Evolutionary conservation across 1,140 invertebrate species (phyloP).

Genomic region (Papilio xuthus): DNA sequence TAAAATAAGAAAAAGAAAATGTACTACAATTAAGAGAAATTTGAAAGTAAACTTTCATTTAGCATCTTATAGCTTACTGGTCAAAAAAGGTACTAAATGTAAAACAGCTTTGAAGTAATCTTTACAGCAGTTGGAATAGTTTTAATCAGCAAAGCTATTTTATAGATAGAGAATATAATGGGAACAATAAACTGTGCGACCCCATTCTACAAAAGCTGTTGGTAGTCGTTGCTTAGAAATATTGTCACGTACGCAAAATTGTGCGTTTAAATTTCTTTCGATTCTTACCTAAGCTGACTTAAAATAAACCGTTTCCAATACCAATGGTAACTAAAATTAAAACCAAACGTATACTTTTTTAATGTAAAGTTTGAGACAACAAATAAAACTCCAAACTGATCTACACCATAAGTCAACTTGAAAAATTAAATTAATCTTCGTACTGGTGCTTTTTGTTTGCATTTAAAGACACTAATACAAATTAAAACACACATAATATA

Average conservation of each 20-base stretch:
- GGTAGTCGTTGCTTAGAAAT: conserved; percentile 21
- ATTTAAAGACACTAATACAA: too few species aligned
- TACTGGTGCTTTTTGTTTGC: too few species aligned
- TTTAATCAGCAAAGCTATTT: conserved; percentile 21
- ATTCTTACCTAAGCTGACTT: neutral
- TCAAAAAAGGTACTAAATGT: neutral
- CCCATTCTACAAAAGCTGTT: conserved; percentile 4
- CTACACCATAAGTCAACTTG: too few species aligned
- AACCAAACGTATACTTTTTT: too few species aligned
- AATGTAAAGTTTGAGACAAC: too few species aligned
- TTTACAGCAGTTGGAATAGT: conserved; percentile 18
- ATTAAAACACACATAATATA: too few species aligned
- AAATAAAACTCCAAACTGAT: too few species aligned
- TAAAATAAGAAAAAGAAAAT: too few species aligned
- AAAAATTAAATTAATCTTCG: too few species aligned
- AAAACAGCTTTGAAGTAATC: neutral
- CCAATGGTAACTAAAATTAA: neutral
- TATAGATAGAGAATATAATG: conserved; percentile 14
- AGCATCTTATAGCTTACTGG: too few species aligned
- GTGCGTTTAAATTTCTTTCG: neutral
- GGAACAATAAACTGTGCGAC: conserved; percentile 23
- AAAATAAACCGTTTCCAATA: neutral
- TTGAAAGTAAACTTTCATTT: too few species aligned
- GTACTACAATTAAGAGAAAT: too few species aligned
- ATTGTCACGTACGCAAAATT: conserved; percentile 12